Conservation (phyloP, 2,888 invertebrate species). For the Adela reaumurella region DNA sequence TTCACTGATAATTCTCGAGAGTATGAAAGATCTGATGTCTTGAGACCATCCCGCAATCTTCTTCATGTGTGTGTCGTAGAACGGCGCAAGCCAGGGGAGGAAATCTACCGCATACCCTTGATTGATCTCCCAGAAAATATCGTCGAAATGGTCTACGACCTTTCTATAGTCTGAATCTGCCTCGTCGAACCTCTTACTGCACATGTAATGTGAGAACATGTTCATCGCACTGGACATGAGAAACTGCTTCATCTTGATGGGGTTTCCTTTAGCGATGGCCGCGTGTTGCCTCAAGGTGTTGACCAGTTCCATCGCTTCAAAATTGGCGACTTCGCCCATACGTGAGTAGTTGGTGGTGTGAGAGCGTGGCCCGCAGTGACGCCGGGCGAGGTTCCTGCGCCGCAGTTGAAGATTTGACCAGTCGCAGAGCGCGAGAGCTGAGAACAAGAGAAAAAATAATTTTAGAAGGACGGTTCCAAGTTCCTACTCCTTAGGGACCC, state of each 20-base stretch:
- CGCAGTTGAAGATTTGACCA: conserved; percentile 82
- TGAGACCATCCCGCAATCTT: conserved; percentile 67
- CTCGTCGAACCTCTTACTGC: conserved; percentile 70
- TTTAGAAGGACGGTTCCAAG: too few relatives aligned
- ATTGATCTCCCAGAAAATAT: conserved; percentile 90
- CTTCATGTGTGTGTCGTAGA: conserved; percentile 66
- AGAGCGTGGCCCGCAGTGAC: conserved; percentile 76
- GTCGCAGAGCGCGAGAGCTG: conserved; percentile 84
- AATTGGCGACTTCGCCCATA: conserved; percentile 66
- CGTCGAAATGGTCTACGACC: conserved; percentile 72
- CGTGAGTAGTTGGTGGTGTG: conserved; percentile 68
- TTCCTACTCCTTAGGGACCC: too few relatives aligned
- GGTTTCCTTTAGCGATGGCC: conserved; percentile 23
- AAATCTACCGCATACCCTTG: conserved; percentile 86
- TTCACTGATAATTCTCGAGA: conserved; percentile 65
- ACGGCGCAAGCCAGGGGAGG: conserved; percentile 74
- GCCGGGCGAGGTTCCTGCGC: conserved; percentile 71
- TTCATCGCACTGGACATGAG: conserved; percentile 74
- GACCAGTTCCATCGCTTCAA: conserved; percentile 63
- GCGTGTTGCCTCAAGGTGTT: conserved; percentile 47
- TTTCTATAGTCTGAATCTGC: conserved; percentile 62
- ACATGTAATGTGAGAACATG: conserved; percentile 85
- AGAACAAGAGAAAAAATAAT: too few relatives aligned
- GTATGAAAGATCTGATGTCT: conserved; percentile 69
- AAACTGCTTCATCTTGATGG: conserved; percentile 64